Evolutionary conservation across 1,140 invertebrate species (phyloP), one percentile per base, ranked within the genome.

Genomic region (Pomacea maculata): DNA sequence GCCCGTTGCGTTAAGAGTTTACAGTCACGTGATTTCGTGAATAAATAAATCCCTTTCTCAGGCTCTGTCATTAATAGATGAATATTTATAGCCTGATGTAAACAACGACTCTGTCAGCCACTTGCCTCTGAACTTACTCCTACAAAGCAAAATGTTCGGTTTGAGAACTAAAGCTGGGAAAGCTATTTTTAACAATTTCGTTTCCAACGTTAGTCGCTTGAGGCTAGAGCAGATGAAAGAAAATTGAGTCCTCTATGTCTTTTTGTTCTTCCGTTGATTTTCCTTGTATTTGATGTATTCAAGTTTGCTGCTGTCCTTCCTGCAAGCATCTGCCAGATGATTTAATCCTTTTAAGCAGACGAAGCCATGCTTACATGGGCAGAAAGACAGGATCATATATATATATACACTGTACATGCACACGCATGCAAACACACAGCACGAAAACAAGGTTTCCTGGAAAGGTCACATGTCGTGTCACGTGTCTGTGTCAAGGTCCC

Each of bases 401-500:
- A 82, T 52, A 80, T 73, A 75, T 65, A 80, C n/a, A n/a, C n/a
- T n/a, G n/a, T 72, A 79, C 78, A 82, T 52, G 76, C 81, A 82
- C 73, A 70, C 65, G 25, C 25, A 25, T 25, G 25, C n/a, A 70
- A 6, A 70, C 11, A 70, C 67, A 29, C n/a, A 25, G 0, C 17
- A 70, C 34, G 1, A 11, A 70, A 70, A 70, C n/a, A 25, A 12
- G 11, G 0, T 29, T 70, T 70, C 6, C 67, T 1, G 21, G n/a
- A 25, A 11, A 7, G 21, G 6, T 17, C 11, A 45, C 67, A 15
- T 73, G 29, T 14, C 45, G 4, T 52, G 9, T 2, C 14, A 19
- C 11, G 54, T 19, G 19, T 21, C 11, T 73, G 19, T 52, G n/a
- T 57, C 45, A 54, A n/a, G 29, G 19, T 21, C 14, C n/a, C 29